Evolutionary conservation across 1,140 invertebrate species (phyloP).

Genomic region (Hesperophylax magnus): DNA sequence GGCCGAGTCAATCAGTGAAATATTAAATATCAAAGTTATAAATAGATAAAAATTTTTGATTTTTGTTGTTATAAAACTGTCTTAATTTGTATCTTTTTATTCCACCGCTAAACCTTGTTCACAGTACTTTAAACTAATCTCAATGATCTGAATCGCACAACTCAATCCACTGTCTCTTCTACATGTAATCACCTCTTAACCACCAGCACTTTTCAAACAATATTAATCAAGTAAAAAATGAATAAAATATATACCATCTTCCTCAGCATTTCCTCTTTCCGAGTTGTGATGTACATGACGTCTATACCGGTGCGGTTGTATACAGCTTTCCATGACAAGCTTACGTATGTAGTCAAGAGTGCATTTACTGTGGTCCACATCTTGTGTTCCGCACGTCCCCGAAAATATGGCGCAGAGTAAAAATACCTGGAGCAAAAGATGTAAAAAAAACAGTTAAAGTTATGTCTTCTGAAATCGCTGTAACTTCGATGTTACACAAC

Average conservation of each 20-base stretch:
- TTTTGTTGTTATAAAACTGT: no score
- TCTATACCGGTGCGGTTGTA: neutral
- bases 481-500: neutral
- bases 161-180: no score
- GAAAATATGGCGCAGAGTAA: neutral
- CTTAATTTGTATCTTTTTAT: no score
- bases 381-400: neutral
- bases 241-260: neutral
- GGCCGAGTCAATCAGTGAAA: no score
- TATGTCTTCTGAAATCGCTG: neutral
- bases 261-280: neutral
- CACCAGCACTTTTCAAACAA: no score
- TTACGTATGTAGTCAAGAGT: conserved; percentile 11
- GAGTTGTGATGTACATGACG: neutral
- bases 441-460: no score
- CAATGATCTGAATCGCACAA: no score
- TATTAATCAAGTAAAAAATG: neutral
- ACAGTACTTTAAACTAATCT: no score
- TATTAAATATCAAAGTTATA: no score
- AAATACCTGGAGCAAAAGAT: neutral
- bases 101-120: no score
- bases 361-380: conserved; percentile 27
- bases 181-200: no score
- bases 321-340: conserved; percentile 32
- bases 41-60: no score